Evolutionary conservation across 2,113 vertebrate species (phyloP), one percentile per base, ranked within the genome.

Genomic region (Pithys albifrons): DNA sequence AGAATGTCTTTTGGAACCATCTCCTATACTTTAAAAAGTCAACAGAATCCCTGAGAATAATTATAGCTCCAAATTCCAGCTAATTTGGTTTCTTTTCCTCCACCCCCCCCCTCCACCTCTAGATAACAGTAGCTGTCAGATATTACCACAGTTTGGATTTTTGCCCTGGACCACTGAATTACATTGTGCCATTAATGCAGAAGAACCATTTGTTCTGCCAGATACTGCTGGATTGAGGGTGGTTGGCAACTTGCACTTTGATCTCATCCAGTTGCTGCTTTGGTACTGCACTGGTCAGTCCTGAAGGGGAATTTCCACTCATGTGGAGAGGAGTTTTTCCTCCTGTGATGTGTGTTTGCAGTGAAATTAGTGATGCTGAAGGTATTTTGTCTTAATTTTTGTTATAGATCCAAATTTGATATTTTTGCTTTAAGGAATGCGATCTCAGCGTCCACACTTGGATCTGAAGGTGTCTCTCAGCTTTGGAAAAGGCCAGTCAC

Each of bases 61-160:
- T 81, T 85, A 81, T 3, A 92, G 79, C 52, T 19, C 59, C 14
- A 65, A 83, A 76, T 84, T 86, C 82, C 88, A 90, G 43, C 35
- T 97, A 41, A 84, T 94, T 92, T 41, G 14, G 23, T 78, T 57
- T 73, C 33, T 61, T 62, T 18, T 6, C 35, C 15, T 64, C 19
- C 2, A 15, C 6, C 35, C 15, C 69, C 19, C 2, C 35, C 15
- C 69, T 16, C 2, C 31, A 27, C 25, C 37, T 58, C 67, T 24
- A 98, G 98, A 97, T 98, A 91, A 98, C 97, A 11, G 98, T 98
- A 77, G 97, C 98, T 86, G 96, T 98, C 77, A 99, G 98, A 97
- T 98, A 98, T 88, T 98, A 89, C 98, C 97, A 70, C 97, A 98
- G 97, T 98, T 98, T 87, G 98, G 98, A 54, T 98, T 98, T 93